Evolutionary conservation across 2,113 vertebrate species (phyloP).

Genomic region (Tragelaphus strepsiceros): DNA sequence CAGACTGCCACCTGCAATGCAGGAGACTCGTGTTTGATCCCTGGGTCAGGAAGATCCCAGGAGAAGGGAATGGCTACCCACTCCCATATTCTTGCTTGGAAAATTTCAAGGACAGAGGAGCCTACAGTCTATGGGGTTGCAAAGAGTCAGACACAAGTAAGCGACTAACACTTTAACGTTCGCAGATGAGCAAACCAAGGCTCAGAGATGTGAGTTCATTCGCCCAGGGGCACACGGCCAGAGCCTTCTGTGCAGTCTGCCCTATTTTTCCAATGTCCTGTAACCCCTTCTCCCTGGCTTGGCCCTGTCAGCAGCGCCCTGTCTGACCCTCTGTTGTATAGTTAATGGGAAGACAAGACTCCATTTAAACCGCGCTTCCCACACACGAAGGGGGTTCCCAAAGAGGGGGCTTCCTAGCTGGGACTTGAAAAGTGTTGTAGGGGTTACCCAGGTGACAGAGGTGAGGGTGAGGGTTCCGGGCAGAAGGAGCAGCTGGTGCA

Average conservation of each 20-base stretch:
- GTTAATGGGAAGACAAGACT: background rate
- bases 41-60: background rate
- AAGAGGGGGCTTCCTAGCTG: background rate
- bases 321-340: background rate
- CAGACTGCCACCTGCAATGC: background rate
- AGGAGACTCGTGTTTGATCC: background rate
- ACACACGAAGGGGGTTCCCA: accelerated
- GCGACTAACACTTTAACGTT: background rate
- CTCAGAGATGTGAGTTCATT: background rate
- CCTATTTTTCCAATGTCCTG: accelerated
- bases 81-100: background rate
- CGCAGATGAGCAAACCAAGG: background rate
- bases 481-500: background rate
- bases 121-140: background rate
- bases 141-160: background rate
- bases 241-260: background rate
- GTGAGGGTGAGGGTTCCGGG: accelerated
- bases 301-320: accelerated
- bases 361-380: background rate
- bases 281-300: background rate
- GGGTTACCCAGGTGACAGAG: background rate
- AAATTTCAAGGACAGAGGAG: background rate
- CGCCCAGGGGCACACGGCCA: too few relatives aligned
- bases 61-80: background rate
- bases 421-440: background rate